Base-by-base conservation (phyloP, 2,797 vertebrate genomes). In the Dryobates pubescens region DNA sequence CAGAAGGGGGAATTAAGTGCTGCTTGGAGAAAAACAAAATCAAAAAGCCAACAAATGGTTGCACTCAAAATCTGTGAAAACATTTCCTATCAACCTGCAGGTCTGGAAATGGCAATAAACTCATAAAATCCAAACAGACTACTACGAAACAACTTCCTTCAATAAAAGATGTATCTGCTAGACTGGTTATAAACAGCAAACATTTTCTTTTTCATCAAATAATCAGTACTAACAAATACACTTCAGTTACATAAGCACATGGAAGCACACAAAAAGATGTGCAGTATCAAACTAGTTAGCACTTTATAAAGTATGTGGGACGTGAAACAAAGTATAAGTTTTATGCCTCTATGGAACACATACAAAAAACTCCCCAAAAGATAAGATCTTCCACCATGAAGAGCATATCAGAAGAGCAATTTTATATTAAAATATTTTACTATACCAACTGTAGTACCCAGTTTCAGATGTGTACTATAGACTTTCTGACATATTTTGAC, bases 51-150 rank as follows among this genome's bases (percentile, higher is more conserved):
- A 24, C 49, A 51, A 51, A 24, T 24, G 38, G 38, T 56, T 83
- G 15, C 54, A 81, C 47, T 70, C 82, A 53, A 91, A 91, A 88
- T 41, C 88, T 88, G 49, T 70, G 53, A 78, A 86, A 90, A 86
- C 7, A 88, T 73, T 88, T 86, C 0, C 1, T 87, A 76, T 61
- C 61, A 88, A 61, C 23, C 57, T 82, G 61, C 45, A 89, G 15
- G 38, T 94, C 65, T 89, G 38, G 51, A 89, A 89, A 57, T 83
- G 89, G 78, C 73, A 88, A 91, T 81, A 91, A 83, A 83, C 30
- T 90, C 64, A 76, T 75, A 86, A 91, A 92, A 81, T 79, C 43
- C 8, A 7, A 91, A 79, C 0, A 82, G 47, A 91, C 34, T 73
- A 32, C 17, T 76, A 54, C 88, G 62, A 34, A 88, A 69, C n/a